Base-by-base conservation (phyloP, 2,888 invertebrate species). In the Leucoptera coffeella region DNA sequence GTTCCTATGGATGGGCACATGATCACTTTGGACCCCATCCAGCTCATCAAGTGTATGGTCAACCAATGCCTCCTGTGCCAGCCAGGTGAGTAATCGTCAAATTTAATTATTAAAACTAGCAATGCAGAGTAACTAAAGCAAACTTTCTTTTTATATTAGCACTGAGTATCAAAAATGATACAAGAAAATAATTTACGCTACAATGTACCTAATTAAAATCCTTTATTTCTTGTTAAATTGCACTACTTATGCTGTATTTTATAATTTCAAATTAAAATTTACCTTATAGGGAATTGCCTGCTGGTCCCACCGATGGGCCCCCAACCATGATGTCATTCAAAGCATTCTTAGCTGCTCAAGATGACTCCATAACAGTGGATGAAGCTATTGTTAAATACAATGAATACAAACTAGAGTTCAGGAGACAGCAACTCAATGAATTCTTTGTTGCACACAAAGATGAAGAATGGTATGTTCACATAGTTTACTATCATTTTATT, bases 381-480 rank as follows among this genome's bases (percentile, higher is more conserved):
- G 96, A 96, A 50, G 94, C 95, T 3, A 83, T 97, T 36, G 82
- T 84, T 46, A 95, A 95, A 52, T 99, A 97, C 69, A 94, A 93
- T 60, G 96, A 97, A 50, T 99, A 99, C 71, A 99, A 99, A 64
- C 72, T 91, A 45, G 97, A 99, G 46, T 99, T 96, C 59, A 86
- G 89, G 44, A 77, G 92, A 28, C 93, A 94, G 52, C 97, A 97
- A 56, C 78, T 97, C 29, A 94, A 94, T 65, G 95, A 97, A 56
- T 99, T 99, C 73, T 99, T 99, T 71, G 86, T 96, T 43, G 87
- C 90, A 23, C 99, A 99, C 73, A 99, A 99, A 69, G 97, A 99
- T 48, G 97, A 99, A 64, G 99, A 99, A 83, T 99, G 99, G 99
- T 97, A 78, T 74, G 87, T 64, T 7, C 9, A 33, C 26, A 28